Evolutionary conservation across 2,888 invertebrate genomes (phyloP), one percentile per base, ranked within the genome.

Genomic region (Drosophila cyrtoloma): DNA sequence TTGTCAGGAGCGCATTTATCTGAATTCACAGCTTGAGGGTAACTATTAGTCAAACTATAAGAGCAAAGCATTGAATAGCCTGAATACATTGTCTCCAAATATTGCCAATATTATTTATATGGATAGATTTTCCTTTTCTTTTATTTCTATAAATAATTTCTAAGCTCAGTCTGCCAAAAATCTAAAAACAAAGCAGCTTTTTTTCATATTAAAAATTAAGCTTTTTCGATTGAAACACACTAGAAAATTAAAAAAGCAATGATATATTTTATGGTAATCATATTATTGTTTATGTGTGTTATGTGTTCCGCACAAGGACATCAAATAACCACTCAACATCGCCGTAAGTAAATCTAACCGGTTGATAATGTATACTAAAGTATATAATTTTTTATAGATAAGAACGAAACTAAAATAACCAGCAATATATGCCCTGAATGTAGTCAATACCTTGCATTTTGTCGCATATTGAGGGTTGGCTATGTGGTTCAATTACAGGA

Each of bases 1-100:
- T 62, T 86, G 89, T 84, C 89, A 81, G 33, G 37, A 79, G 53
- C 63, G 67, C 72, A 62, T 79, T 79, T 77, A 70, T 71, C 68
- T 79, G 70, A 57, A 60, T 50, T 50, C 74, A 67, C 68, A 72
- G 65, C 68, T 72, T 56, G 16, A 51, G 72, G 53, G 59, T 19
- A 53, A 42, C 80, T 70, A 70, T 69, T 66, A 66, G 71, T 75
- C 56, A 55, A 55, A 26, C 35, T 14, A 33, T 19, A 51, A 50
- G 42, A 39, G 42, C 22, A 56, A 14, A 33, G 28, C 9, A 57
- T 37, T 26, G 32, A 66, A 30, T 19, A 16, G 1, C n/a, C 39
- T n/a, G 3, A 28, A 42, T 37, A 35, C n/a, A 51, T 37, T 35
- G 44, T 42, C 22, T 37, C 22, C 42, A 56, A 30, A 39, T 63